Conservation (phyloP, 2,888 invertebrate genomes). For the Embidobia sp. region DNA sequence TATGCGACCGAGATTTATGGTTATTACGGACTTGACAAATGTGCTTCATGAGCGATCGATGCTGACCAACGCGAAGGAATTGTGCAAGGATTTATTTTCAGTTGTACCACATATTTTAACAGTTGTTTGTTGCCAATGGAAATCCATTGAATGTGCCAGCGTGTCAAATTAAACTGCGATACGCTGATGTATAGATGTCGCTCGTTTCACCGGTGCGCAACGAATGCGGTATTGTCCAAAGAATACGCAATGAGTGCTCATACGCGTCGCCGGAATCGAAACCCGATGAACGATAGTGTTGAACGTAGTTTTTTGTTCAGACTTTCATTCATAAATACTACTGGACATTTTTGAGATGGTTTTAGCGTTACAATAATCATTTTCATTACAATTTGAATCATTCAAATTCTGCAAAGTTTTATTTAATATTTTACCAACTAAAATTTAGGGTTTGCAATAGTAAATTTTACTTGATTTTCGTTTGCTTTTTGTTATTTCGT, state of each 20-base stretch:
- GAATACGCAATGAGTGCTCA: slow-evolving; percentile 18
- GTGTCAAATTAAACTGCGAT: slow-evolving; percentile 38
- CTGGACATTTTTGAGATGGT: too few relatives aligned
- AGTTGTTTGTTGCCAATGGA: slow-evolving; percentile 40
- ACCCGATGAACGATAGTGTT: neutral
- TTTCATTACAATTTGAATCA: too few relatives aligned
- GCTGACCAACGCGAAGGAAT: slow-evolving; percentile 45
- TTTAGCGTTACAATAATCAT: too few relatives aligned
- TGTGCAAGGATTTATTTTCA: slow-evolving; percentile 46
- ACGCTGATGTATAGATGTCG: slow-evolving; percentile 35
- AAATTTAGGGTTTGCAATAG: too few relatives aligned
- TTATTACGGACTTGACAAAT: slow-evolving; percentile 49
- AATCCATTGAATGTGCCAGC: slow-evolving; percentile 47
- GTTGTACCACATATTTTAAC: slow-evolving; percentile 47
- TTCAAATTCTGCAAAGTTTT: too few relatives aligned
- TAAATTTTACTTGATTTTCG: too few relatives aligned
- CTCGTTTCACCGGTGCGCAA: neutral
- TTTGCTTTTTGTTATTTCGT: too few relatives aligned
- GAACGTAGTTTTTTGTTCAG: too few relatives aligned
- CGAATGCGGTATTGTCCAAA: slow-evolving; percentile 16
- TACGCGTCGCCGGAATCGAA: neutral
- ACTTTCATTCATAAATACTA: too few relatives aligned
- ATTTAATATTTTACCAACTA: too few relatives aligned
- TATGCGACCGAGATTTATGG: slow-evolving; percentile 45
- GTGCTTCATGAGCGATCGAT: slow-evolving; percentile 35